These are phyloP conservation scores for Acromyrmex charruanus DNA, from an alignment of 1,140 invertebrate genomes.

Conservation along the genomic window DNA sequence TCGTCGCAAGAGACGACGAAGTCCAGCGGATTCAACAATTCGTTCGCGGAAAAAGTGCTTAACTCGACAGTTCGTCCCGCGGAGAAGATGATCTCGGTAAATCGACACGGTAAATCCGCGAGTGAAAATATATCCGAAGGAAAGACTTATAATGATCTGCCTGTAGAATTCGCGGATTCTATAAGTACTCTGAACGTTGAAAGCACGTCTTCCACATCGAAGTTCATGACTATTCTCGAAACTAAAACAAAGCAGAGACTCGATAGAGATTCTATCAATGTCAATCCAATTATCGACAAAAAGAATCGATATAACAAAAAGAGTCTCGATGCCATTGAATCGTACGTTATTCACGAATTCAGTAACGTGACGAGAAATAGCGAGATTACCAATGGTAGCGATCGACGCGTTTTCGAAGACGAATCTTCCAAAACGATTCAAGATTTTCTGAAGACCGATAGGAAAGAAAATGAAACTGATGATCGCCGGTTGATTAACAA, in stretches of 20 bases:
- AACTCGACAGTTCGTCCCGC: background rate
- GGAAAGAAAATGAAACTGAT: background rate
- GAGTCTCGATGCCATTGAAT: background rate
- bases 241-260: slow-evolving; percentile 7
- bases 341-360: background rate
- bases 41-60: background rate
- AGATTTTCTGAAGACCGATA: background rate
- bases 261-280: background rate
- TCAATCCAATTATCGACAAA: background rate
- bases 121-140: background rate
- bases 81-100: background rate
- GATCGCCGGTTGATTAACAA: background rate
- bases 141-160: slow-evolving; percentile 1
- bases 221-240: slow-evolving; percentile 39
- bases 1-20: background rate
- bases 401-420: background rate
- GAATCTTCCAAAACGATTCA: background rate
- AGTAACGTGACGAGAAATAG: background rate
- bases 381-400: background rate
- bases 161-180: background rate
- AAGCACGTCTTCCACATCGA: background rate
- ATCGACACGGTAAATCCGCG: background rate
- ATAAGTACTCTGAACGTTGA: background rate
- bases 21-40: background rate
- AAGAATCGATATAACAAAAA: background rate